Evolutionary conservation across 2,888 invertebrate genomes (phyloP), one percentile per base, ranked within the genome.

Genomic region (Eilema sororculum): DNA sequence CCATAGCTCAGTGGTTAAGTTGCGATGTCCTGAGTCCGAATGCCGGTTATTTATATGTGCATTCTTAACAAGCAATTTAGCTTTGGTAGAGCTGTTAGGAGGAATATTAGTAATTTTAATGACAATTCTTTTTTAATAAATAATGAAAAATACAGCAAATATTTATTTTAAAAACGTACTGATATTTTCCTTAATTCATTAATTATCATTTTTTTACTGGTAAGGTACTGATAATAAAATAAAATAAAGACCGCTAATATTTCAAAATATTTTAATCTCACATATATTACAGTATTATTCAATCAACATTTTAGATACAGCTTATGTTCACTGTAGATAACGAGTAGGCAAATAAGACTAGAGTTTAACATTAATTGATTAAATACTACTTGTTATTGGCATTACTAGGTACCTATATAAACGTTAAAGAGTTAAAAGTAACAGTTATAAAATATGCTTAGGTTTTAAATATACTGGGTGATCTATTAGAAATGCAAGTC

Each of bases 251-350:
- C 16, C 10, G 24, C 66, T 66, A 59, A 2, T 52, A 20, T 3
- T 71, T 74, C 75, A 82, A 82, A 76, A 76, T 78, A 79, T 74
- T 75, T 80, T 78, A 72, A 63, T 81, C 74, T 74, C 67, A 65
- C 65, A 70, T 62, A 65, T 41, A 60, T 58, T 28, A 75, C 63
- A 70, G 64, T 65, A 58, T 66, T 46, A 30, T 70, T 71, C 25
- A 25, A 68, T 24, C 30, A 63, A 67, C 60, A 61, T 68, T 61
- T 30, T 65, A 73, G 60, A 46, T 66, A 73, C 58, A 71, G 71
- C 58, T 68, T 73, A 74, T 24, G 63, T 72, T 57, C 74, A 74
- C 64, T 69, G 71, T 71, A 72, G 66, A 71, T 76, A 64, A 71
- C 33, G 57, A 63, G 67, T 68, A 75, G 60, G 63, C 66, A 67